phyloP scores from a whole-genome alignment of 1,140 invertebrate genomes.

The Tetragnatha versicolor region DNA sequence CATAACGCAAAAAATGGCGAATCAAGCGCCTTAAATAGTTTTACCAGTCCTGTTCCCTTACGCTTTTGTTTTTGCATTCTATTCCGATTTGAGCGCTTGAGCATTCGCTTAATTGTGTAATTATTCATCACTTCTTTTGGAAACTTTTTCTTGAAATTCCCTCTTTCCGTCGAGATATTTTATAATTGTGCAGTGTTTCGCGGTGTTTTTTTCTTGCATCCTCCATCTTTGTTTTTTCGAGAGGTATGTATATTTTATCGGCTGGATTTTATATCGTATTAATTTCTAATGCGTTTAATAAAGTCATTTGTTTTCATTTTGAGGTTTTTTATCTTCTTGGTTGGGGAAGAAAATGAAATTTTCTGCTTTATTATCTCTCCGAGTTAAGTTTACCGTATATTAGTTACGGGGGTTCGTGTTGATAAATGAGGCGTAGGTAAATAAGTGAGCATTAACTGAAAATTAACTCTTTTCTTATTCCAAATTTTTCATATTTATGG shows the following conservation, averaged over 20 bases:
- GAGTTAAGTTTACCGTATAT: too few species aligned
- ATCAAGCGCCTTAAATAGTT: constrained; percentile 30
- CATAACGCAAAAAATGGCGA: constrained; percentile 5
- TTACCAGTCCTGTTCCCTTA: not conserved
- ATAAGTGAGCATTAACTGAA: too few species aligned
- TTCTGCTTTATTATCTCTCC: constrained; percentile 6
- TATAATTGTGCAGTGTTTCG: constrained; percentile 34
- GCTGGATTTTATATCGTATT: constrained; percentile 33
- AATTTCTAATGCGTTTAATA: constrained; percentile 37
- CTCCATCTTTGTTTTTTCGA: not conserved
- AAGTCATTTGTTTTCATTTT: constrained; percentile 50
- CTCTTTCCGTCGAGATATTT: constrained; percentile 23
- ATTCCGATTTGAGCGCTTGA: constrained; percentile 21
- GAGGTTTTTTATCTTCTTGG: not conserved
- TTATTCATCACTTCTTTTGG: constrained; percentile 42
- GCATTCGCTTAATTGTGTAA: constrained; percentile 40
- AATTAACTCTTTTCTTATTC: too few species aligned
- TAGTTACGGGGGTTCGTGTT: too few species aligned
- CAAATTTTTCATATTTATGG: too few species aligned
- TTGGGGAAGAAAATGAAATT: not conserved
- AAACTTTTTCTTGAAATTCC: constrained; percentile 13
- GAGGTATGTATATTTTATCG: constrained; percentile 32
- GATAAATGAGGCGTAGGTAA: too few species aligned
- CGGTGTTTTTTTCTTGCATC: not conserved
- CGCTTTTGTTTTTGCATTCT: not conserved